Conservation (phyloP, 1,140 invertebrate genomes). For the Drosophila tropicalis region DNA sequence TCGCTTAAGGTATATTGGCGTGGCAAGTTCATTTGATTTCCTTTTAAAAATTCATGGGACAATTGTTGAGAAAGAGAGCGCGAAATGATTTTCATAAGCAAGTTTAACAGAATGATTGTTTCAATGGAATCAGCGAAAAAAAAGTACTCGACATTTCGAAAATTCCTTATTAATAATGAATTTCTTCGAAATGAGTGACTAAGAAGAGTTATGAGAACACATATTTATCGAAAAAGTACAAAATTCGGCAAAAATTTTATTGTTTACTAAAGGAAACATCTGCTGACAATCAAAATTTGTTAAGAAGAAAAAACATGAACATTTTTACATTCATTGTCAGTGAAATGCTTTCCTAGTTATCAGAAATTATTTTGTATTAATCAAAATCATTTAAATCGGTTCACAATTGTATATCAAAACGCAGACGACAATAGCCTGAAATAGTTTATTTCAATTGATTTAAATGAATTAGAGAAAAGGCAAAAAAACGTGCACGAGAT, state of each 20-base stretch:
- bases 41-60: conserved; percentile 73
- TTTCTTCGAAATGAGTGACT: neutral
- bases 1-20: conserved; percentile 31
- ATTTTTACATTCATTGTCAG: conserved; percentile 9
- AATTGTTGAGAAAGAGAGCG: conserved; percentile 47
- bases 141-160: neutral
- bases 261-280: conserved; percentile 24
- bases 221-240: neutral
- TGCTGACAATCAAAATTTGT: conserved; percentile 14
- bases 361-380: conserved; percentile 52
- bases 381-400: conserved; percentile 61
- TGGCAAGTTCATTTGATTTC: conserved; percentile 63
- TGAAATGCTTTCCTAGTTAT: conserved; percentile 15
- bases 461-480: conserved; percentile 68
- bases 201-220: neutral
- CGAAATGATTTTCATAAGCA: conserved; percentile 59
- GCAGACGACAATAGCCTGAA: conserved; percentile 52
- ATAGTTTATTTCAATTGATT: conserved; percentile 74
- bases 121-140: neutral
- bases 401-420: conserved; percentile 53
- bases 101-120: conserved; percentile 30
- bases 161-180: neutral
- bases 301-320: neutral
- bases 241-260: neutral
- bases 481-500: conserved; percentile 72